Percentiles rank a stretch among this genome's conserved stretches.
These are phyloP conservation scores for Alectoris magna DNA, from an alignment of 2,797 vertebrate species.

Conservation along the genomic window DNA sequence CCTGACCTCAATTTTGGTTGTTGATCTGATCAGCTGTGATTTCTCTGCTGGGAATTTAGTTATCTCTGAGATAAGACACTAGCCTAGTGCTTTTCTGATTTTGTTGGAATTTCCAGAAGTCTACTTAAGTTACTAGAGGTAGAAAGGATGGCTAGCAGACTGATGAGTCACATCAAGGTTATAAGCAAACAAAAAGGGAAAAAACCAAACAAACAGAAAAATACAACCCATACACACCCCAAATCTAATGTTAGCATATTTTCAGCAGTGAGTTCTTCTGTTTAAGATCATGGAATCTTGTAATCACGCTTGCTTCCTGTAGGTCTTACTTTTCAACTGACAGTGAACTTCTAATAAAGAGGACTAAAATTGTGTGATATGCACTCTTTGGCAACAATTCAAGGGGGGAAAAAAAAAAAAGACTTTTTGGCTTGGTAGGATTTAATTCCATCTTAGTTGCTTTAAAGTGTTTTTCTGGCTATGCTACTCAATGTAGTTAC, in stretches of 20 bases:
- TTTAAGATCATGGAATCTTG: background rate
- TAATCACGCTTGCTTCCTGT: background rate
- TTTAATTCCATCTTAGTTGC: constrained; percentile 12
- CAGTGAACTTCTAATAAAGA: background rate
- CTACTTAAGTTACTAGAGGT: background rate
- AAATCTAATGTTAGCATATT: background rate
- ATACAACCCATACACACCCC: fast-evolving
- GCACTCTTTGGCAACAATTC: background rate
- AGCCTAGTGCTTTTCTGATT: background rate
- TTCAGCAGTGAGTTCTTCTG: background rate
- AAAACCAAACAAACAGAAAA: background rate
- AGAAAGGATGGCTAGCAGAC: background rate
- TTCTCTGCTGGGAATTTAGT: constrained; percentile 12
- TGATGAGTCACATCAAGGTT: background rate
- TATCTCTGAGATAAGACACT: background rate
- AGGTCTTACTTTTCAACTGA: background rate
- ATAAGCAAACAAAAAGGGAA: background rate
- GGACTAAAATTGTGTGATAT: constrained; percentile 24
- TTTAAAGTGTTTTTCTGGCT: constrained; percentile 24
- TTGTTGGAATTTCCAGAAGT: background rate
- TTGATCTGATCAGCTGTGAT: background rate
- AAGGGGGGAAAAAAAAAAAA: background rate
- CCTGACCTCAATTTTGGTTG: background rate
- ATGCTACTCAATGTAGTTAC: background rate
- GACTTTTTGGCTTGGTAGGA: constrained; percentile 11